Percentiles rank a stretch among this genome's conserved stretches.
phyloP scores from a whole-genome alignment of 2,888 invertebrate species.

The Clivina fossor region DNA sequence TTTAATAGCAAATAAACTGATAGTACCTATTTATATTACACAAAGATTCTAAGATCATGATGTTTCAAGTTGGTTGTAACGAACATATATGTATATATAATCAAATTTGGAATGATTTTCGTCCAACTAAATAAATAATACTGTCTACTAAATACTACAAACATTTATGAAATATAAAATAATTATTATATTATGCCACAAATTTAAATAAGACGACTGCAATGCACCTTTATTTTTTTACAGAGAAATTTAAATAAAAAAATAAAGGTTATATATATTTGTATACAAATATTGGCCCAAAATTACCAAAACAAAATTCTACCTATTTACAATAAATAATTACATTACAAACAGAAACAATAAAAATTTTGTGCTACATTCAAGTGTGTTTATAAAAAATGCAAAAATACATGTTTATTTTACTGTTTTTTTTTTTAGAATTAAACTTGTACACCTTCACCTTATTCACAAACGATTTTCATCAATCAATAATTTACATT shows the following conservation, averaged over 20 bases:
- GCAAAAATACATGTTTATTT: constrained; percentile 29
- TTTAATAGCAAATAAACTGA: constrained; percentile 3
- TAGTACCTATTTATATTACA: constrained; percentile 7
- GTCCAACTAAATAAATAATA: constrained; percentile 23
- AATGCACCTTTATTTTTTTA: background rate
- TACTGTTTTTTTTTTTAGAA: constrained; percentile 23
- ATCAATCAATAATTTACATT: background rate
- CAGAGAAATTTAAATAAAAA: background rate
- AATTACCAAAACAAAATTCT: constrained; percentile 4
- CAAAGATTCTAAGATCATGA: background rate
- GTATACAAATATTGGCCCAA: constrained; percentile 24
- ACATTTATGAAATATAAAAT: constrained; percentile 2
- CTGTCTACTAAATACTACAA: constrained; percentile 19
- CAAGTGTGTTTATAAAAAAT: constrained; percentile 25
- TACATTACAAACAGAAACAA: constrained; percentile 18
- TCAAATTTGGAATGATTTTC: constrained; percentile 21
- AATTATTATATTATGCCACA: background rate
- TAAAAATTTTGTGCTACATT: constrained; percentile 15
- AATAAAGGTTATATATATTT: constrained; percentile 5
- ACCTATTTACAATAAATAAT: constrained; percentile 25
- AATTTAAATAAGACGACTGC: constrained; percentile 5
- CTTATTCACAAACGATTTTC: constrained; percentile 11
- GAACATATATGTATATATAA: constrained; percentile 2
- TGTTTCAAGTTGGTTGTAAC: background rate
- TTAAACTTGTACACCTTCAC: constrained; percentile 26